Percentiles rank a stretch among this genome's conserved stretches.
Evolutionary conservation across 2,888 invertebrate species (phyloP).

Genomic region (Drosophila pullipes): DNA sequence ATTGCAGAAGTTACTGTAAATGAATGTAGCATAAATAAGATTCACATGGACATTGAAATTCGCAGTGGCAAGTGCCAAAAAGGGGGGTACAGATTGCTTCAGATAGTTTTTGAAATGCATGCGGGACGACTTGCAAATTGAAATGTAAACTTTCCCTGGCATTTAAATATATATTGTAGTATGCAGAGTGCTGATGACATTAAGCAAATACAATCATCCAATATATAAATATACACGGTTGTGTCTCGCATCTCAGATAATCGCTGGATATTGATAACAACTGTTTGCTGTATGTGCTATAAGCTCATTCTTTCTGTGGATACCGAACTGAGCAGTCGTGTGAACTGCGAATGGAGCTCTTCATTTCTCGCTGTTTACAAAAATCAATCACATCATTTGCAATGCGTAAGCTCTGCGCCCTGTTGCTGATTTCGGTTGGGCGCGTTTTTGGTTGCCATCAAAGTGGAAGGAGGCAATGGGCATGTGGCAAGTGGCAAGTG

Average conservation of each 20-base stretch:
- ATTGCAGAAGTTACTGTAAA: background rate
- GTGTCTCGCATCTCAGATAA: no score
- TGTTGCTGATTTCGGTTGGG: conserved; percentile 10
- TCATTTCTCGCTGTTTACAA: background rate
- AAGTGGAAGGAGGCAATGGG: conserved; percentile 16
- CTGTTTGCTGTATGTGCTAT: no score
- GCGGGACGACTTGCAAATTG: no score
- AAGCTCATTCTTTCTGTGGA: background rate
- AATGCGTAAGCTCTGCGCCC: background rate
- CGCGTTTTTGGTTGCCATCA: conserved; percentile 28
- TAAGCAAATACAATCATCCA: no score
- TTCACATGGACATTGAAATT: background rate
- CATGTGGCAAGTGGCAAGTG: conserved; percentile 19
- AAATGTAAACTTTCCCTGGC: no score
- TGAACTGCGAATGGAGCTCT: background rate
- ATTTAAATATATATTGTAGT: no score
- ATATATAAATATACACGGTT: no score
- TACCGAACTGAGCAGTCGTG: background rate
- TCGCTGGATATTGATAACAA: no score
- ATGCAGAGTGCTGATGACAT: no score
- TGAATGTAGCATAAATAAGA: background rate
- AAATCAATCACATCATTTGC: conserved; percentile 15
- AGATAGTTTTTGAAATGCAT: no score
- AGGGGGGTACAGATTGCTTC: no score
- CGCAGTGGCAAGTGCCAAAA: background rate